phyloP scores from a whole-genome alignment of 2,888 invertebrate species.

The Leistus spinibarbis region DNA sequence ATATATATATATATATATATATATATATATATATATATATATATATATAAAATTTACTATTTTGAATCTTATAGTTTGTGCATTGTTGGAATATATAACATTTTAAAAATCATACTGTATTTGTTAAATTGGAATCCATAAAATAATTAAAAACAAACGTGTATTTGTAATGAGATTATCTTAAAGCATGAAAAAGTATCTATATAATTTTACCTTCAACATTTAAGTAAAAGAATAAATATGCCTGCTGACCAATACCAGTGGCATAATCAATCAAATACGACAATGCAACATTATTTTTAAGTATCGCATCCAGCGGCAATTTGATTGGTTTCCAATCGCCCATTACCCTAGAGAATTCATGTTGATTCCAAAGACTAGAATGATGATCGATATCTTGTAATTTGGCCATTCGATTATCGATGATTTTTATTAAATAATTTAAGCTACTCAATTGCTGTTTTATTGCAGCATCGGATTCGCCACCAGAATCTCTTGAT shows the following conservation, averaged over 20 bases:
- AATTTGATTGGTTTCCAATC: slow-evolving; percentile 59
- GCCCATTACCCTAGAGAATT: slow-evolving; percentile 42
- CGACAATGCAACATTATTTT: slow-evolving; percentile 76
- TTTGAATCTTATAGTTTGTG: no score
- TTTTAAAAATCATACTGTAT: no score
- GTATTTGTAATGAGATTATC: not conserved
- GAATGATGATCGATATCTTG: slow-evolving; percentile 48
- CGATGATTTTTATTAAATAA: slow-evolving; percentile 79
- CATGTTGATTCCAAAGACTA: slow-evolving; percentile 14
- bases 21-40: no score
- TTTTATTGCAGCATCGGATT: slow-evolving; percentile 80
- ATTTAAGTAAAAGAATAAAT: slow-evolving; percentile 79
- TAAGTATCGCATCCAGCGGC: slow-evolving; percentile 73
- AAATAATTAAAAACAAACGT: no score
- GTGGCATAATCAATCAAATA: slow-evolving; percentile 80
- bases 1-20: no score
- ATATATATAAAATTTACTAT: no score
- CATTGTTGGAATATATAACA: no score
- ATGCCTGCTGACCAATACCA: slow-evolving; percentile 70
- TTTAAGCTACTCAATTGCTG: slow-evolving; percentile 85
- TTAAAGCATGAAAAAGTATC: not conserved
- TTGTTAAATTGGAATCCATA: not conserved
- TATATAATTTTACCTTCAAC: slow-evolving; percentile 64
- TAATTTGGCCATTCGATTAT: slow-evolving; percentile 58
- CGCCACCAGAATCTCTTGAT: slow-evolving; percentile 85